Evolutionary conservation across 2,888 invertebrate genomes (phyloP), one percentile per base, ranked within the genome.

Genomic region (Nomada fucata): DNA sequence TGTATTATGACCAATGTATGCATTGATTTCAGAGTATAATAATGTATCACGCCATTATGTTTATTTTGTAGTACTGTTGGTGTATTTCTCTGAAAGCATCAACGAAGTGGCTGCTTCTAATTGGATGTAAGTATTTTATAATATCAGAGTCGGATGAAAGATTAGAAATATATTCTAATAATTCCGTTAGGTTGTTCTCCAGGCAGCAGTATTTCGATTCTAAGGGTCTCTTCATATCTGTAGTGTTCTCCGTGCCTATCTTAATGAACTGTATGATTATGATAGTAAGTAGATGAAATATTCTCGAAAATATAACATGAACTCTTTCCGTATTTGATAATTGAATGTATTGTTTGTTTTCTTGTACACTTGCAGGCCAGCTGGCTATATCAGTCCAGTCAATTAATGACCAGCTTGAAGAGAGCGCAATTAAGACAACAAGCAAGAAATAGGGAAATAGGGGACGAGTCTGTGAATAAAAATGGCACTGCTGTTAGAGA

Each of bases 141-240:
- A 47, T 20, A 18, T 1, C 1, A 15, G 13, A 0, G 47, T 2
- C 15, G 2, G 2, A 15, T 47, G 15, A 9, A 52, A 23, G 0
- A 18, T 7, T 7, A 18, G 44, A 20, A 10, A 13, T 2, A 7
- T 29, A 42, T 23, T 26, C 20, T 0, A 29, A 18, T 20, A 36
- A 20, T 11, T 76, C 71, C 91, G 90, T n/a, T 89, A 95, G 96
- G 90, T 94, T 96, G 78, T 98, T 98, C 94, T 97, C 98, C 0
- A 96, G 96, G 89, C 98, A 98, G 90, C 98, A 98, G 92, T 98
- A 98, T 94, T 98, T 98, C 93, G 98, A 98, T 94, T 97, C 97
- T 90, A 97, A 97, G 94, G 98, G 98, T 26, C 95, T 98, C 71
- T 98, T 98, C 93, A 98, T 98, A 95, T 98, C 98, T 0, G 96